Evolutionary conservation across 2,797 vertebrate species (phyloP), one percentile per base, ranked within the genome.

Genomic region (Podarcis lilfordi): DNA sequence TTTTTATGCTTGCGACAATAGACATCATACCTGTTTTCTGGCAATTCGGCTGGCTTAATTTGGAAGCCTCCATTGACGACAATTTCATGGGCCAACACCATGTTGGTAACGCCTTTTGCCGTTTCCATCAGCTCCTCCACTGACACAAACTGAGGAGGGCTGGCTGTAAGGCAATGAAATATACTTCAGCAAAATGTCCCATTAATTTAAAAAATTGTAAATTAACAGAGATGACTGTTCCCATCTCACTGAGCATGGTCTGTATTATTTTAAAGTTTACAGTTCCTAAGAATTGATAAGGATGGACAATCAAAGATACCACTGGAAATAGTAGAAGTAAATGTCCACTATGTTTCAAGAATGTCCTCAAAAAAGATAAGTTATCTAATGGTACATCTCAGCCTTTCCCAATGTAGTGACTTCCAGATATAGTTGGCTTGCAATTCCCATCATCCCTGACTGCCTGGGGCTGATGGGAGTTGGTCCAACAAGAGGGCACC

Each of bases 1-100:
- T 35, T 84, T 80, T 50, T 64, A 77, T 72, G 32, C 15, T 37
- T 59, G 21, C 40, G 59, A 29, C 71, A 78, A 55, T 19, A 86
- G 27, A 19, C 81, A 1, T n/a, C 89, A 96, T 94, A 99, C 99
- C 99, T 99, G 95, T 98, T 97, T 89, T 99, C 98, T 32, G 98
- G 97, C 90, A 98, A 93, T 83, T 98, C 98, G 11, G 95, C 37
- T 10, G 98, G 97, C 88, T 98, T 98, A 92, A 99, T 97, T 95
- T 97, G 96, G 92, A 99, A 99, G 80, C 94, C 97, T 88, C 98
- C 97, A 93, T 98, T 98, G 75, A 99, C 96, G 80, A 99, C 96
- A 85, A 99, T 99, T 94, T 99, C 99, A 4, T 99, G 99, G 64
- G 98, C 99, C 86, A 99, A 90, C 3, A 98, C 98, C 99, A 99